phyloP scores from a whole-genome alignment of 2,113 vertebrate genomes.

The Indri indri region DNA sequence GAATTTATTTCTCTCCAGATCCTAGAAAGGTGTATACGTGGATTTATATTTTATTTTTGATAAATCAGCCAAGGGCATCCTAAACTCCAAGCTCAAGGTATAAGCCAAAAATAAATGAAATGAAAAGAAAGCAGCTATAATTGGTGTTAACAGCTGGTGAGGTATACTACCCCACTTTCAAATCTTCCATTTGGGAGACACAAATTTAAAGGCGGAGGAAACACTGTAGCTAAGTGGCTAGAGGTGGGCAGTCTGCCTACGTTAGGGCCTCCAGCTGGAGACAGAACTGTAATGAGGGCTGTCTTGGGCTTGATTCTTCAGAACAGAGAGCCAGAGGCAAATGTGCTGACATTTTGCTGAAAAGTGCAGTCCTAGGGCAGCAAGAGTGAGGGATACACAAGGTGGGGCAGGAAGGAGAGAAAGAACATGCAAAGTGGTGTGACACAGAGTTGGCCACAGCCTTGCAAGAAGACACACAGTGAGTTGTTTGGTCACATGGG shows the following conservation, averaged over 20 bases:
- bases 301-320: background rate
- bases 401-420: background rate
- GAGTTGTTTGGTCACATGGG: background rate
- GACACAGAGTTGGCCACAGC: background rate
- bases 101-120: constrained; percentile 28
- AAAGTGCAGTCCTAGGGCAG: background rate
- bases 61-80: background rate
- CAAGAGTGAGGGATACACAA: background rate
- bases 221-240: background rate
- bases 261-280: background rate
- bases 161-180: background rate
- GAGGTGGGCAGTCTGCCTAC: background rate
- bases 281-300: background rate
- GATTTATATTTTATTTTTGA: constrained; percentile 23
- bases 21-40: background rate
- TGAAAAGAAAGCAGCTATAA: background rate
- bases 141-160: background rate
- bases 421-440: background rate
- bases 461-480: background rate
- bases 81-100: background rate
- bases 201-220: background rate
- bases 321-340: background rate
- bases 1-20: constrained; percentile 29
- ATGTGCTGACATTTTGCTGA: background rate
- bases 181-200: background rate